Percentiles rank a stretch among this genome's conserved stretches.
phyloP scores from a whole-genome alignment of 2,888 invertebrate genomes.

The Drosophila testacea region DNA sequence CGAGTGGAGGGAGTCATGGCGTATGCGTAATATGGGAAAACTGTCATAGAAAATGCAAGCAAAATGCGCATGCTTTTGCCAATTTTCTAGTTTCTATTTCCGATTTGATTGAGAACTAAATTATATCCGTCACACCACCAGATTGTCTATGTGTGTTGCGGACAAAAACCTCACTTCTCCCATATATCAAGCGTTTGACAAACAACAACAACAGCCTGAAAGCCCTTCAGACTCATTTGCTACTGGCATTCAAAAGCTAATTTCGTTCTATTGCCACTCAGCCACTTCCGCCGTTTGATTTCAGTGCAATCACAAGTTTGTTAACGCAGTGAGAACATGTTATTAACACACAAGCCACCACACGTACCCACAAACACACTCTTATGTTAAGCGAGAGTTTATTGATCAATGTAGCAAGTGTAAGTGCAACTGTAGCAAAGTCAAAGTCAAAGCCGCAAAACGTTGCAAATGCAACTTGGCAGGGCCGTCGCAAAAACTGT shows the following conservation, averaged over 20 bases:
- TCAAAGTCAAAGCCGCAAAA: slow-evolving; percentile 60
- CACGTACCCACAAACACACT: slow-evolving; percentile 12
- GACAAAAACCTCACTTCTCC: slow-evolving; percentile 61
- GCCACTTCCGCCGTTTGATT: slow-evolving; percentile 76
- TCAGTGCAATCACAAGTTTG: slow-evolving; percentile 61
- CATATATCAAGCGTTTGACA: slow-evolving; percentile 45
- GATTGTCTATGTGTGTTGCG: slow-evolving; percentile 3
- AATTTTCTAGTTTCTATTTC: slow-evolving; percentile 67
- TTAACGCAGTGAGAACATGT: slow-evolving; percentile 44
- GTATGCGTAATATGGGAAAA: slow-evolving; percentile 46
- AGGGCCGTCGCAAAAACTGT: slow-evolving; percentile 33
- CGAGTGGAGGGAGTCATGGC: slow-evolving; percentile 1
- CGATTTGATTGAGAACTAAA: slow-evolving; percentile 70
- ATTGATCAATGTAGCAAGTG: slow-evolving; percentile 54
- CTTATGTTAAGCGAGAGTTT: slow-evolving; percentile 34
- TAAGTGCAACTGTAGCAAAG: slow-evolving; percentile 32
- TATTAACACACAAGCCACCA: slow-evolving; percentile 40
- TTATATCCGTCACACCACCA: slow-evolving; percentile 60
- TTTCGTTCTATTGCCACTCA: slow-evolving; percentile 50
- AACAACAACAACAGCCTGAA: slow-evolving; percentile 3
- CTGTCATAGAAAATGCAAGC: slow-evolving; percentile 11
- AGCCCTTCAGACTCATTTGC: slow-evolving; percentile 29
- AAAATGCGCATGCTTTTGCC: slow-evolving; percentile 35
- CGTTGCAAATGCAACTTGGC: slow-evolving; percentile 58
- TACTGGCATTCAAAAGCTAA: slow-evolving; percentile 71